A percentile compares a stretch with the other conserved stretches of the same genome.
phyloP scores from a whole-genome alignment of 23 tunicate species.

The Styela clava region DNA sequence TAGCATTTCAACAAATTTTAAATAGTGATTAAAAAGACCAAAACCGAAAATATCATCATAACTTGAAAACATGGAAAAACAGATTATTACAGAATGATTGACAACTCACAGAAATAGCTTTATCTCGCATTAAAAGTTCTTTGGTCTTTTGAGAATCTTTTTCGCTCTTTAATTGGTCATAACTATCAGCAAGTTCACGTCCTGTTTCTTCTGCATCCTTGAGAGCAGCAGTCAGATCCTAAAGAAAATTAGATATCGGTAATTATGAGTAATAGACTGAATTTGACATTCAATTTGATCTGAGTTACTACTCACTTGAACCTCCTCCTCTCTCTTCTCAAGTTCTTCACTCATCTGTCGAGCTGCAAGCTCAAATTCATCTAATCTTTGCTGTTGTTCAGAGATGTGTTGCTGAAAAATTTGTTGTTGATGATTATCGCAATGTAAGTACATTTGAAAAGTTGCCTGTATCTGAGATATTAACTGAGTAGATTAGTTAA shows the following conservation, averaged over 20 bases:
- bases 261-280: neutral
- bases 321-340: conserved; percentile 73
- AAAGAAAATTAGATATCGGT: too few relatives aligned
- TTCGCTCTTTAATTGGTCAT: conserved; percentile 13
- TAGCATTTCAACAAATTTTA: too few relatives aligned
- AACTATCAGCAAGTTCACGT: conserved; percentile 31
- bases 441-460: neutral
- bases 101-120: conserved; percentile 81
- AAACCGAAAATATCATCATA: too few relatives aligned
- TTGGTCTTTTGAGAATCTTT: conserved; percentile 19
- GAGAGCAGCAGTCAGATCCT: conserved; percentile 72
- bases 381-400: conserved; percentile 83
- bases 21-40: too few relatives aligned
- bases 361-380: conserved; percentile 83
- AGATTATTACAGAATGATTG: too few relatives aligned
- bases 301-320: conserved; percentile 42
- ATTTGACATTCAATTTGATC: too few relatives aligned
- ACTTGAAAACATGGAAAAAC: too few relatives aligned
- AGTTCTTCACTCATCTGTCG: conserved; percentile 87
- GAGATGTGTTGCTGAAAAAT: conserved; percentile 72
- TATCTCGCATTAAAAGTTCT: conserved; percentile 66
- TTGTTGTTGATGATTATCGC: neutral
- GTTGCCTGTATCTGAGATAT: too few relatives aligned
- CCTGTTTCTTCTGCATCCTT: conserved; percentile 48
- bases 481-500: too few relatives aligned